Evolutionary conservation across 2,888 invertebrate species (phyloP).

Genomic region (Neoscelio sp.): DNA sequence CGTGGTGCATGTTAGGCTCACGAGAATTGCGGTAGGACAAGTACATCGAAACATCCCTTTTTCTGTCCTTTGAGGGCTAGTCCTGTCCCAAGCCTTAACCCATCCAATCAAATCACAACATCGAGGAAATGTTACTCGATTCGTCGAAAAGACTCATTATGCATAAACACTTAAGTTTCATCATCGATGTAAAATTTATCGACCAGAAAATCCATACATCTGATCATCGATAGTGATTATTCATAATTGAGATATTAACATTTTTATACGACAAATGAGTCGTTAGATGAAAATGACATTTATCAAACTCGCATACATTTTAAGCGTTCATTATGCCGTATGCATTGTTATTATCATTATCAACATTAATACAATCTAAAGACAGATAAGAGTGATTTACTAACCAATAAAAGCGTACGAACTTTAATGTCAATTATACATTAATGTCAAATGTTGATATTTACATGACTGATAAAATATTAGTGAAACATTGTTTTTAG

Average conservation of each 20-base stretch:
- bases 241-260: neutral
- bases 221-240: neutral
- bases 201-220: conserved; percentile 4
- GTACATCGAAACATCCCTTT: conserved; percentile 75
- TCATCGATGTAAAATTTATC: no score
- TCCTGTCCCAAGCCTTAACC: conserved; percentile 19
- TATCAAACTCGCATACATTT: neutral
- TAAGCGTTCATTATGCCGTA: neutral
- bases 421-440: conserved; percentile 54
- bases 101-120: no score
- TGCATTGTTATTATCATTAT: conserved; percentile 34
- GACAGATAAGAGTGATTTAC: conserved; percentile 48
- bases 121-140: neutral
- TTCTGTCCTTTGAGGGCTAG: conserved; percentile 69
- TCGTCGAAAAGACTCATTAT: conserved; percentile 19
- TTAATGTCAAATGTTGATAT: conserved; percentile 52
- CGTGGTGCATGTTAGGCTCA: conserved; percentile 69
- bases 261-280: neutral
- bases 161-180: no score
- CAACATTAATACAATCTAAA: conserved; percentile 32
- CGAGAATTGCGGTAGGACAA: conserved; percentile 81
- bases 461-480: conserved; percentile 30
- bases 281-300: conserved; percentile 5
- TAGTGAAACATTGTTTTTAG: conserved; percentile 7
- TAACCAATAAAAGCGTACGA: conserved; percentile 42